These are phyloP conservation scores for Philotrypesis tridentata DNA, from an alignment of 1,140 invertebrate species.

Conservation along the genomic window DNA sequence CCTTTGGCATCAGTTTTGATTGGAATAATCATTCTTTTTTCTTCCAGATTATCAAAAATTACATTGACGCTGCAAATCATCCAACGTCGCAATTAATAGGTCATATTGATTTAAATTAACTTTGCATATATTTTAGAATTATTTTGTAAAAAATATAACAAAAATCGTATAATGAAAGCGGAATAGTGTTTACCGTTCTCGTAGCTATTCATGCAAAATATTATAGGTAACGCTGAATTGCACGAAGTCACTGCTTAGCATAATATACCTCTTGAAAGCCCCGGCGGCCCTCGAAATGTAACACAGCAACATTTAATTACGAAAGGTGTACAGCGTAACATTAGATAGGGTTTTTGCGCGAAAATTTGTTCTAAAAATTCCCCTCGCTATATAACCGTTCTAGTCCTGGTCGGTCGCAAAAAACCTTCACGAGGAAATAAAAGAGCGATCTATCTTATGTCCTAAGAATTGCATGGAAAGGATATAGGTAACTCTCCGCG, in stretches of 20 bases:
- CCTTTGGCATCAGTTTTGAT: background rate
- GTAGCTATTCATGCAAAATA: no score
- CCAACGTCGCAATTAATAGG: no score
- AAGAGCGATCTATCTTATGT: conserved; percentile 8
- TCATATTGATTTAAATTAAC: no score
- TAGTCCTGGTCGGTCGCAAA: background rate
- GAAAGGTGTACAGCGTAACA: background rate
- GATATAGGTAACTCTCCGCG: background rate
- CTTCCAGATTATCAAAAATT: background rate
- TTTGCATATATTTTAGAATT: no score
- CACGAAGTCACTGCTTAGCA: no score
- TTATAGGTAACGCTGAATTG: no score
- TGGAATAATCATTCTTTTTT: background rate
- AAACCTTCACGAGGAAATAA: conserved; percentile 24
- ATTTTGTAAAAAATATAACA: no score
- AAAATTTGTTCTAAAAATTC: background rate
- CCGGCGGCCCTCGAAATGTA: background rate
- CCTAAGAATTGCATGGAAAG: conserved; percentile 20
- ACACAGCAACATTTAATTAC: background rate
- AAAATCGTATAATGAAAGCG: background rate
- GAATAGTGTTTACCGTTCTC: no score
- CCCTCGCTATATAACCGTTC: background rate
- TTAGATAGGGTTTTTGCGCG: background rate
- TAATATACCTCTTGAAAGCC: background rate
- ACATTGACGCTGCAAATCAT: no score